These are phyloP conservation scores for Spondyliosoma cantharus DNA, from an alignment of 2,797 vertebrate species.

Conservation along the genomic window DNA sequence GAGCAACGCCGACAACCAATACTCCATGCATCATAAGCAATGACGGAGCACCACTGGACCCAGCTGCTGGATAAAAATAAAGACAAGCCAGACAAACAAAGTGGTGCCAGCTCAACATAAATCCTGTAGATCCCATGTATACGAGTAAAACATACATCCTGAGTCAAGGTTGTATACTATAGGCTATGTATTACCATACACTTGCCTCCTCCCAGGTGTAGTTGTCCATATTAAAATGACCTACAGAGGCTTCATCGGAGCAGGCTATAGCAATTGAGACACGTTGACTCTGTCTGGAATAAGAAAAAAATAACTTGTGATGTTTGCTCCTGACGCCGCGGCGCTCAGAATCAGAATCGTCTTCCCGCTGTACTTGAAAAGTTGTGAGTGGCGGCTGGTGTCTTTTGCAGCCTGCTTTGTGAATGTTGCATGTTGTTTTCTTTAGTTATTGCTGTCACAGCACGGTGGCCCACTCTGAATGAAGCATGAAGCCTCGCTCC, in stretches of 20 bases:
- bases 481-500: constrained; percentile 73
- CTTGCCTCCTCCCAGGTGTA: constrained; percentile 60
- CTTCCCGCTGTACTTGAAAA: constrained; percentile 80
- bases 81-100: constrained; percentile 35
- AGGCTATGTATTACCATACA: constrained; percentile 59
- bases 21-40: constrained; percentile 48
- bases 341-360: constrained; percentile 65
- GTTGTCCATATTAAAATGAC: constrained; percentile 61
- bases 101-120: constrained; percentile 58
- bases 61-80: constrained; percentile 48
- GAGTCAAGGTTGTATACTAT: constrained; percentile 68
- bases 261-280: constrained; percentile 47
- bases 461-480: constrained; percentile 63
- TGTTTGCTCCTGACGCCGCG: constrained; percentile 51
- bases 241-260: constrained; percentile 54
- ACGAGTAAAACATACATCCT: constrained; percentile 61
- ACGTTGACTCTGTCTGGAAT: constrained; percentile 52
- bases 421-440: constrained; percentile 80
- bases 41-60: constrained; percentile 57
- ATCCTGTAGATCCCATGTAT: constrained; percentile 67
- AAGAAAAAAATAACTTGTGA: constrained; percentile 43
- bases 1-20: constrained; percentile 69
- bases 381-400: constrained; percentile 71
- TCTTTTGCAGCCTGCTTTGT: constrained; percentile 61
- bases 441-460: constrained; percentile 64